Base-by-base conservation (phyloP, 2,797 vertebrate species). In the Darevskia nairensis region DNA sequence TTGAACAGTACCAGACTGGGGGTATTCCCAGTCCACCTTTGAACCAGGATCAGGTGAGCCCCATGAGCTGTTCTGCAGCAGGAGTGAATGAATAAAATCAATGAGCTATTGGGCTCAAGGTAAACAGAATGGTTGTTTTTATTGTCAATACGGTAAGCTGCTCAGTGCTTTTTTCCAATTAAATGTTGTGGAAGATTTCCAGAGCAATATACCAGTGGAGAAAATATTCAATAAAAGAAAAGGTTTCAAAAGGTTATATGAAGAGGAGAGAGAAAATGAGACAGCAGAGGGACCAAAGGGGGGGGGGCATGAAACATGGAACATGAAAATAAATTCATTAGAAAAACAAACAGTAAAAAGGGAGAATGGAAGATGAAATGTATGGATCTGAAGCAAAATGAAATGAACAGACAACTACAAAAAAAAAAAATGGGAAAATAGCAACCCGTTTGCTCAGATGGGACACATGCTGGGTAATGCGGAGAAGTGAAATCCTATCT, bases 221-320 rank as follows among this genome's bases (percentile, higher is more conserved):
- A 25, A 46, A 55, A 15, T 55, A 85, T 32, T 68, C 41, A 72
- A 27, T 6, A 81, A 25, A 46, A 8, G 75, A 29, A 75, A 80
- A 82, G 44, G n/a, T 79, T 86, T 21, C 46, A 9, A 44, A 92
- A 84, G 4, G n/a, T 75, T 80, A 87, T 3, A 91, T 59, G 2
- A 39, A 3, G 72, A 27, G 55, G 72, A 87, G 77, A 91, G 76
- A 3, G 6, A 27, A n/a, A 39, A 9, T 61, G 80, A 91, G 39
- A 88, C n/a, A 6, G 68, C 55, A 84, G 2, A 1, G 1, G 29
- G 61, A 21, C 27, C 0, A 0, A 1, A 0, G 44, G 8, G 25
- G 50, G 15, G 61, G 21, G 17, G 15, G 8, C 66, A n/a, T 29
- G 76, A 4, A 5, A 35, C 39, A 17, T 4, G 1, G n/a, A 5